A percentile compares a stretch with the other conserved stretches of the same genome.
Conservation (phyloP, 2,113 vertebrate species). For the Grus americana region DNA sequence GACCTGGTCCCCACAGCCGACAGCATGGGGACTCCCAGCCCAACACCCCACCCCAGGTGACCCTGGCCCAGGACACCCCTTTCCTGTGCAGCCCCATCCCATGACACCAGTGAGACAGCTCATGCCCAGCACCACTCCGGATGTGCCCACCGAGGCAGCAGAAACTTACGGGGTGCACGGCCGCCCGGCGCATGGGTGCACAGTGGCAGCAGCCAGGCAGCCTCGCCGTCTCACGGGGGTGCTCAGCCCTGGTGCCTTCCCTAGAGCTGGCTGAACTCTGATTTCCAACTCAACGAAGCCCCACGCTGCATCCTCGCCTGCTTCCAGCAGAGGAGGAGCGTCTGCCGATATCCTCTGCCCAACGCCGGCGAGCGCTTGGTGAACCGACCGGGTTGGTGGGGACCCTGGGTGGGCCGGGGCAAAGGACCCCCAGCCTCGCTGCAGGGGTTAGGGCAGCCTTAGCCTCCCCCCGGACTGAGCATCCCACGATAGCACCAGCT, state of each 20-base stretch:
- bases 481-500: background rate
- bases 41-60: background rate
- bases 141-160: background rate
- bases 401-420: rapidly evolving
- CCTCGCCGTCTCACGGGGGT: background rate
- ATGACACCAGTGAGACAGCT: rapidly evolving
- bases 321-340: constrained; percentile 49
- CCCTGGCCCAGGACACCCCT: background rate
- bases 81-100: background rate
- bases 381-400: background rate
- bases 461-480: rapidly evolving
- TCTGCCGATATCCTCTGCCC: background rate
- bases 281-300: background rate
- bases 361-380: rapidly evolving
- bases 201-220: background rate
- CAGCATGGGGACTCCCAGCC: background rate
- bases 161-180: background rate
- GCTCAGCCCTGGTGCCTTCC: background rate
- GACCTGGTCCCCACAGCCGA: background rate
- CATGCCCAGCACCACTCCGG: background rate
- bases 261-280: background rate
- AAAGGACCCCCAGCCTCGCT: background rate
- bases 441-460: background rate
- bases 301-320: constrained; percentile 29
- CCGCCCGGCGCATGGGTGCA: background rate